Evolutionary conservation across 2,113 vertebrate genomes (phyloP), one percentile per base, ranked within the genome.

Genomic region (Megalops atlanticus): DNA sequence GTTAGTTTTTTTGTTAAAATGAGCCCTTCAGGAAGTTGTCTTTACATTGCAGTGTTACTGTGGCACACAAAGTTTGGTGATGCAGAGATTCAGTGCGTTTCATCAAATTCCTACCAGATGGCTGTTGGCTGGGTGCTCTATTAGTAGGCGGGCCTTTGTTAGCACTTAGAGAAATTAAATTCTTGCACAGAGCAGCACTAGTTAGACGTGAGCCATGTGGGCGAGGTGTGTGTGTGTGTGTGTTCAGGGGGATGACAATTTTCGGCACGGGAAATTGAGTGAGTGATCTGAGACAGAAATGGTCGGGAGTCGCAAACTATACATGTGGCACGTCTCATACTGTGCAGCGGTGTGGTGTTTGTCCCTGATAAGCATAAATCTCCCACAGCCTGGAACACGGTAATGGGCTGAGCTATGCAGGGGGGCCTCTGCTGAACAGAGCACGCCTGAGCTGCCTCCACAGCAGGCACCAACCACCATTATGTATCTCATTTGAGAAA

Each of bases 401-500:
- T 35, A 31, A 54, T 39, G 68, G 21, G 68, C 64, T 21, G 31
- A 12, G 5, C 27, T 21, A 54, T 36, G 75, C 75, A 21, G 35
- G 11, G 18, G 38, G 70, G 33, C 16, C 31, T 8, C 35, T 21
- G 35, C 35, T 40, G 35, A 73, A 27, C 69, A 54, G 24, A 38
- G 52, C 7, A 5, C 14, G 15, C 18, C 24, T 18, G 10, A 12
- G 49, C 69, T 16, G 35, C n/a, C 78, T 18, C 14, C 21, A 31
- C 64, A 70, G 31, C 16, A 33, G 21, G 41, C n/a, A 2, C 68
- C 68, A 71, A 21, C 10, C 31, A 15, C 31, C 43, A 27, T 38
- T 47, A 76, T 52, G 54, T 40, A 31, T 81, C 72, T 68, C 15
- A 72, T 52, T 49, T 64, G 31, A 71, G n/a, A n/a, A n/a, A 74